Evolutionary conservation across 2,113 vertebrate genomes (phyloP).

Genomic region (Bos indicus): DNA sequence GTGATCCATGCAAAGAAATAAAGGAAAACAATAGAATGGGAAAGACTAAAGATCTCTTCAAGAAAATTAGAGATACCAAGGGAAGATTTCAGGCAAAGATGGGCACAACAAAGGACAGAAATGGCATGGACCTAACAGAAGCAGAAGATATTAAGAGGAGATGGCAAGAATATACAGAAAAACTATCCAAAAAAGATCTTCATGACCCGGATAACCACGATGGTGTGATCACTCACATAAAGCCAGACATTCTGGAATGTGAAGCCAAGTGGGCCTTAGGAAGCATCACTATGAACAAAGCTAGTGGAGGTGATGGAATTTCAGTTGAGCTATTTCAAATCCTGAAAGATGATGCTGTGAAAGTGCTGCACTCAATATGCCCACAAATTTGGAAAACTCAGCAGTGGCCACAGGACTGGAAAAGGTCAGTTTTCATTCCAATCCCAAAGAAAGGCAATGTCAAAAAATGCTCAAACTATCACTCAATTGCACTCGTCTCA

Average conservation of each 20-base stretch:
- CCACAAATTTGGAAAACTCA: not conserved
- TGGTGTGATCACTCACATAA: not conserved
- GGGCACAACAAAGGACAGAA: not conserved
- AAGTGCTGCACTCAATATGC: not conserved
- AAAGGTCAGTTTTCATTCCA: not conserved
- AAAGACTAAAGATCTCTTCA: not conserved
- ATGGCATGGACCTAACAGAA: not conserved
- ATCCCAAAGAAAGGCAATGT: not conserved
- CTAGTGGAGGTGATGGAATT: not conserved
- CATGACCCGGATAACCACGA: rapidly evolving
- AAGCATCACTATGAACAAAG: not conserved
- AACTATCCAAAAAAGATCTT: not conserved
- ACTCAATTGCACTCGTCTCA: not conserved
- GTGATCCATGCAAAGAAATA: not conserved
- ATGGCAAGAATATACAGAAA: not conserved
- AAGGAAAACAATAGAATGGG: not conserved
- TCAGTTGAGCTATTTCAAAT: not conserved
- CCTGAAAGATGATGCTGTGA: not conserved
- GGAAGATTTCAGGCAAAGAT: not conserved
- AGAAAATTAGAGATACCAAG: not conserved
- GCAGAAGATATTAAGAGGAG: not conserved
- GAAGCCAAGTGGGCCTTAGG: not conserved
- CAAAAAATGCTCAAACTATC: not conserved
- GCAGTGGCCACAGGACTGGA: not conserved
- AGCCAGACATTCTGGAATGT: not conserved